These are phyloP conservation scores for Heliconius ethilla DNA, from an alignment of 2,888 invertebrate species.

Conservation along the genomic window DNA sequence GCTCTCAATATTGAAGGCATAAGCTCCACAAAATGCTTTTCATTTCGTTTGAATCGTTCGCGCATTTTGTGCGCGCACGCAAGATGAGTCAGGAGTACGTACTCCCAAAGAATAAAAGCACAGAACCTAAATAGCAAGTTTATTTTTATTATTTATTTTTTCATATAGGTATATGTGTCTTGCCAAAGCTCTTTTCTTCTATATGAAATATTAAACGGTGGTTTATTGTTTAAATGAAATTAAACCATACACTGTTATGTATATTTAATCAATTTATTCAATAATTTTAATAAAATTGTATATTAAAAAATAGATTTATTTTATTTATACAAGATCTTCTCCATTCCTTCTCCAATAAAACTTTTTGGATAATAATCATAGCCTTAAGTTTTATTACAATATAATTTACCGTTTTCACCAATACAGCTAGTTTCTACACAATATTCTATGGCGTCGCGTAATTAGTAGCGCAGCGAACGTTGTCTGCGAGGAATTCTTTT, in stretches of 20 bases:
- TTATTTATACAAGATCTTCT: neutral
- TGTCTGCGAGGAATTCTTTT: slow-evolving; percentile 79
- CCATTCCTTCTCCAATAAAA: neutral
- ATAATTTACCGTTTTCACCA: slow-evolving; percentile 4
- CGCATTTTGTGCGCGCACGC: slow-evolving; percentile 59
- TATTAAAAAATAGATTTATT: neutral
- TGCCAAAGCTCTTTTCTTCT: neutral
- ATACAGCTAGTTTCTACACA: neutral
- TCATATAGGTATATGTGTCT: neutral
- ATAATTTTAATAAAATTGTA: neutral
- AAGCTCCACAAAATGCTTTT: slow-evolving; percentile 77
- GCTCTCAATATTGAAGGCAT: slow-evolving; percentile 64
- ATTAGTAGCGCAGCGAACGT: slow-evolving; percentile 77
- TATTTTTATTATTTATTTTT: slow-evolving; percentile 8
- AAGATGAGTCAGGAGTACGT: slow-evolving; percentile 57
- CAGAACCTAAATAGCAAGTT: slow-evolving; percentile 16
- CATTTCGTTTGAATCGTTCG: slow-evolving; percentile 74
- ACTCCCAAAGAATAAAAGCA: slow-evolving; percentile 46
- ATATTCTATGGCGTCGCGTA: slow-evolving; percentile 67
- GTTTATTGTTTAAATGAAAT: neutral
- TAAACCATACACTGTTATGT: neutral
- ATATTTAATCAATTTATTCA: neutral
- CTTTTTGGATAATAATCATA: neutral
- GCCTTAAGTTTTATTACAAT: neutral
- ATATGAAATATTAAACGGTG: neutral